Percentiles rank a stretch among this genome's conserved stretches.
Conservation (phyloP, 2,888 invertebrate species). For the Tillus elongatus region DNA sequence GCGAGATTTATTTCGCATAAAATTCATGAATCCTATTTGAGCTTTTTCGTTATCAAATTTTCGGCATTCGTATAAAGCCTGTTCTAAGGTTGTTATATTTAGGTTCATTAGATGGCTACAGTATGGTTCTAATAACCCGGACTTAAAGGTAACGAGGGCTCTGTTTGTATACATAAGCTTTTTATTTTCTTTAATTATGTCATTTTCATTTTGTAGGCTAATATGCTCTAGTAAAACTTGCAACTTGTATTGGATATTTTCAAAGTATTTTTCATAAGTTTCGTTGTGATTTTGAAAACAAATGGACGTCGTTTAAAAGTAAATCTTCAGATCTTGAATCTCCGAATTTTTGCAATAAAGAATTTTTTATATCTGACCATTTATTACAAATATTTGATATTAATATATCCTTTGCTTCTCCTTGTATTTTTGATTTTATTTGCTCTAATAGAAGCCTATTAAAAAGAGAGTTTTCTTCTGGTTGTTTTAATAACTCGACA, state of each 20-base stretch:
- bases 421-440: constrained; percentile 9
- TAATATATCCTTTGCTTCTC: constrained; percentile 9
- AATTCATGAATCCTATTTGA: constrained; percentile 12
- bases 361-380: constrained; percentile 9
- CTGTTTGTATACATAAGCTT: constrained; percentile 9
- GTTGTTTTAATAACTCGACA: constrained; percentile 6
- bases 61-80: constrained; percentile 11
- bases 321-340: constrained; percentile 11
- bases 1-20: constrained; percentile 7
- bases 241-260: constrained; percentile 15
- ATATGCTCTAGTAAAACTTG: constrained; percentile 12
- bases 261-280: constrained; percentile 14
- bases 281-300: constrained; percentile 11
- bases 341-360: constrained; percentile 11
- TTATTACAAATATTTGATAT: constrained; percentile 5
- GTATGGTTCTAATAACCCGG: constrained; percentile 14
- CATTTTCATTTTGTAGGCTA: constrained; percentile 8
- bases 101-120: constrained; percentile 10
- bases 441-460: constrained; percentile 6
- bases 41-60: constrained; percentile 11
- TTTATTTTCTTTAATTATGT: constrained; percentile 12
- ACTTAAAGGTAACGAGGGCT: constrained; percentile 12
- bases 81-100: constrained; percentile 6
- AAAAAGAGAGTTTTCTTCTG: constrained; percentile 8
- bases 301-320: constrained; percentile 10